Evolutionary conservation across 2,113 vertebrate species (phyloP).

Genomic region (Rostratula benghalensis): DNA sequence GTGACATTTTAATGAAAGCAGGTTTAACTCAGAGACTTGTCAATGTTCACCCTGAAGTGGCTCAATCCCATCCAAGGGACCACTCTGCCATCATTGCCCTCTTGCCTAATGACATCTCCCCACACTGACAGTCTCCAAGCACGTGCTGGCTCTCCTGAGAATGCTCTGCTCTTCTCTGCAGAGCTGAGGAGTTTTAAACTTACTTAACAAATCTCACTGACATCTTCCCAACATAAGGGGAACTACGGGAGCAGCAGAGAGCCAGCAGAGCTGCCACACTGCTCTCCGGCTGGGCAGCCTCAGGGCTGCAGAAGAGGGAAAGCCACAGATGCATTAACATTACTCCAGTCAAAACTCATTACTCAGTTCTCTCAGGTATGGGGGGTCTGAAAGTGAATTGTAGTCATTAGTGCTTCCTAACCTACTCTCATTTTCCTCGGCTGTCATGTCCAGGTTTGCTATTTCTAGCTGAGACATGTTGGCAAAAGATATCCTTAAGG

Average conservation of each 20-base stretch:
- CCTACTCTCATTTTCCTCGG: neutral
- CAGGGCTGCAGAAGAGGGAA: neutral
- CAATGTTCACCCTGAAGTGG: rapidly evolving
- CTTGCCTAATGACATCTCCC: rapidly evolving
- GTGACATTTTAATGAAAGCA: neutral
- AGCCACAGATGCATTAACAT: neutral
- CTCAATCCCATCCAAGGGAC: rapidly evolving
- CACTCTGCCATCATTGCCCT: neutral
- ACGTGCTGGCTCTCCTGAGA: neutral
- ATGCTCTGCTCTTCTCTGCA: neutral
- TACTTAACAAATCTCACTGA: neutral
- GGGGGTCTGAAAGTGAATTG: neutral
- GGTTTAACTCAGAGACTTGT: neutral
- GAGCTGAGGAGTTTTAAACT: neutral
- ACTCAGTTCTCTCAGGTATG: neutral
- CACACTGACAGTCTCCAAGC: too few species aligned
- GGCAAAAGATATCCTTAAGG: neutral
- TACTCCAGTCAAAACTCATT: neutral
- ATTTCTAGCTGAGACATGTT: neutral
- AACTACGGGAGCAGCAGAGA: neutral
- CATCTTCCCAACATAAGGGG: neutral
- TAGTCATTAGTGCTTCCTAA: neutral
- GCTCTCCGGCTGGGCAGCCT: neutral
- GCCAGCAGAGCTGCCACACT: rapidly evolving
- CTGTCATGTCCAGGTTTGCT: neutral